A percentile compares a stretch with the other conserved stretches of the same genome.
phyloP scores from a whole-genome alignment of 2,113 vertebrate genomes.

The Lepus timidus region DNA sequence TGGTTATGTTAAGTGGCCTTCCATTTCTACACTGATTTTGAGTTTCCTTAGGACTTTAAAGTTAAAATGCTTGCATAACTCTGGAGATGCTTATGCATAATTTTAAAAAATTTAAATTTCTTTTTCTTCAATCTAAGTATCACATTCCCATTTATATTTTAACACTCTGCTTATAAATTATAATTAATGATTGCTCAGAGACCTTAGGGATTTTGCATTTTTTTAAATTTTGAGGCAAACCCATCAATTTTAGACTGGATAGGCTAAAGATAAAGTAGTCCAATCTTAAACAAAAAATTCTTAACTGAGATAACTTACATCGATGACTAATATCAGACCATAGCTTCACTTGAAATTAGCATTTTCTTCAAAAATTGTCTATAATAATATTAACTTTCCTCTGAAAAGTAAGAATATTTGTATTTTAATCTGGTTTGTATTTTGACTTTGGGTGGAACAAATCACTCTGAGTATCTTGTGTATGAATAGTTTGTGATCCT shows the following conservation, averaged over 20 bases:
- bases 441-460: background rate
- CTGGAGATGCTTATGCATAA: background rate
- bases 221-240: background rate
- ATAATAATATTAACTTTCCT: background rate
- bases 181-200: conserved; percentile 4
- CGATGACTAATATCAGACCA: background rate
- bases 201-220: background rate
- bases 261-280: background rate
- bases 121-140: conserved; percentile 6
- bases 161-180: conserved; percentile 20
- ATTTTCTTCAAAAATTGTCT: background rate
- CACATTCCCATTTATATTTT: background rate
- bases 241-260: background rate
- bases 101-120: conserved; percentile 16
- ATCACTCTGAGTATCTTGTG: background rate
- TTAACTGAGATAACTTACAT: background rate
- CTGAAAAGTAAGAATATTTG: background rate
- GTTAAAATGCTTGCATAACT: background rate
- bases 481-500: background rate
- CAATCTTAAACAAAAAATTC: conserved; percentile 39
- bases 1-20: background rate
- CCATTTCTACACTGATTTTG: background rate
- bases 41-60: conserved; percentile 35
- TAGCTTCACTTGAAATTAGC: background rate
- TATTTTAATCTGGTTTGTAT: conserved; percentile 18